These are phyloP conservation scores for Callocephalon fimbriatum DNA, from an alignment of 2,113 vertebrate species.

Conservation along the genomic window DNA sequence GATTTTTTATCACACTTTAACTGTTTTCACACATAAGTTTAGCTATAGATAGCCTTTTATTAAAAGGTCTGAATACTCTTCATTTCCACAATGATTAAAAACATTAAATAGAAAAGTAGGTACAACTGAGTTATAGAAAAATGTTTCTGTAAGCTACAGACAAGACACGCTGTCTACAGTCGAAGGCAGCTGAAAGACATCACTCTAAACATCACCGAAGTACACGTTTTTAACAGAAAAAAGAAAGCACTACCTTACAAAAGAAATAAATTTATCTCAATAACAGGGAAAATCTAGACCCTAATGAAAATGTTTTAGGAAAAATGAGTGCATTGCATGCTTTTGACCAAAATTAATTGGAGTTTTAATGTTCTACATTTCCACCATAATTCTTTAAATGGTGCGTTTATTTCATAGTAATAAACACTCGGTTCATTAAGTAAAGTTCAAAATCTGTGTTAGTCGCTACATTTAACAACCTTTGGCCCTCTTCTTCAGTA, in stretches of 20 bases:
- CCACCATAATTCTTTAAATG: slow-evolving; percentile 82
- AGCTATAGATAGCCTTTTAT: not conserved
- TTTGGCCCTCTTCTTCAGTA: slow-evolving; percentile 71
- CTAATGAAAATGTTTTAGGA: slow-evolving; percentile 75
- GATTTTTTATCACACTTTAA: not conserved
- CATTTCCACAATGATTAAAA: not conserved
- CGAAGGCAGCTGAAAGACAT: not conserved
- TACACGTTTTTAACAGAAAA: not conserved
- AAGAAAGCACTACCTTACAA: slow-evolving; percentile 23
- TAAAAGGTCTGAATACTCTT: not conserved
- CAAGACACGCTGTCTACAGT: not conserved
- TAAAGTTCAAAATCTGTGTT: slow-evolving; percentile 84
- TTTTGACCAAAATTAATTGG: slow-evolving; percentile 83
- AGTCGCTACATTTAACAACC: slow-evolving; percentile 87
- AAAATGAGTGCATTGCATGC: slow-evolving; percentile 71
- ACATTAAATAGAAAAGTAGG: not conserved
- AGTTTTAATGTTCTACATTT: slow-evolving; percentile 78
- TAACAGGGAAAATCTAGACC: slow-evolving; percentile 60
- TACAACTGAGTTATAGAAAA: not conserved
- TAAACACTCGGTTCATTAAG: slow-evolving; percentile 91
- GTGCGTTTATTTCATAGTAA: slow-evolving; percentile 83
- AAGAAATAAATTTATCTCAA: slow-evolving; percentile 62
- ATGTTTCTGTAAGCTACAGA: not conserved
- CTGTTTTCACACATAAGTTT: not conserved
- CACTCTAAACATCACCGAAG: not conserved